Conservation (phyloP, 2,797 vertebrate species). For the Eurystomus glaucurus region DNA sequence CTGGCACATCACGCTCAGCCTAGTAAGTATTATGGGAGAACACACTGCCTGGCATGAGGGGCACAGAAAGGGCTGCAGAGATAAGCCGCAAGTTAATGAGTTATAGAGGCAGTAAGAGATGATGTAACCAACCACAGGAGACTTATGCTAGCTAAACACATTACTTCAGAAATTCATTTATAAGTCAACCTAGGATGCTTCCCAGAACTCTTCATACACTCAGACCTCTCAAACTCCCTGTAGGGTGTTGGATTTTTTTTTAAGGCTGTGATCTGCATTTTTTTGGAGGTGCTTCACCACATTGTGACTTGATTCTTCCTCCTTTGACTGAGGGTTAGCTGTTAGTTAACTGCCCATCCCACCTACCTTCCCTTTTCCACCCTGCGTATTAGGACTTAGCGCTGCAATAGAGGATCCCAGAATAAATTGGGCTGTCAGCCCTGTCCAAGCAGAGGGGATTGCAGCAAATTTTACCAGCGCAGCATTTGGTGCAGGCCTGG, state of each 20-base stretch:
- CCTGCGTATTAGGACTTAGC: accelerated
- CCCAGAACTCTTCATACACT: not conserved
- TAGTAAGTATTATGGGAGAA: accelerated
- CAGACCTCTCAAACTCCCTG: not conserved
- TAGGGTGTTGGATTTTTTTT: not conserved
- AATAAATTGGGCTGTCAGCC: accelerated
- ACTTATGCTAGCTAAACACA: accelerated
- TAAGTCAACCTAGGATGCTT: not conserved
- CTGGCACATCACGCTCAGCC: not conserved
- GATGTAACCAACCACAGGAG: not conserved
- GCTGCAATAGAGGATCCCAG: no score
- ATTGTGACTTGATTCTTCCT: not conserved
- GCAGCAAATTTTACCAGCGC: not conserved
- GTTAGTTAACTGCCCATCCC: not conserved
- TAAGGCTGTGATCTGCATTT: not conserved
- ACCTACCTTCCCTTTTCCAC: not conserved
- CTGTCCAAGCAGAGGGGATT: not conserved
- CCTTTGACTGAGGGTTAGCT: not conserved
- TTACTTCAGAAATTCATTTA: not conserved
- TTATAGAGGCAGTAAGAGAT: not conserved
- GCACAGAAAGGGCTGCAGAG: not conserved
- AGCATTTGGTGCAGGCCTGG: not conserved
- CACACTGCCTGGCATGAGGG: not conserved
- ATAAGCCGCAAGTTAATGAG: slow-evolving; percentile 37
- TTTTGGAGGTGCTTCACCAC: not conserved